Percentiles rank a stretch among this genome's conserved stretches.
Evolutionary conservation across 2,888 invertebrate species (phyloP).

Genomic region (Dastarcus helophoroides): DNA sequence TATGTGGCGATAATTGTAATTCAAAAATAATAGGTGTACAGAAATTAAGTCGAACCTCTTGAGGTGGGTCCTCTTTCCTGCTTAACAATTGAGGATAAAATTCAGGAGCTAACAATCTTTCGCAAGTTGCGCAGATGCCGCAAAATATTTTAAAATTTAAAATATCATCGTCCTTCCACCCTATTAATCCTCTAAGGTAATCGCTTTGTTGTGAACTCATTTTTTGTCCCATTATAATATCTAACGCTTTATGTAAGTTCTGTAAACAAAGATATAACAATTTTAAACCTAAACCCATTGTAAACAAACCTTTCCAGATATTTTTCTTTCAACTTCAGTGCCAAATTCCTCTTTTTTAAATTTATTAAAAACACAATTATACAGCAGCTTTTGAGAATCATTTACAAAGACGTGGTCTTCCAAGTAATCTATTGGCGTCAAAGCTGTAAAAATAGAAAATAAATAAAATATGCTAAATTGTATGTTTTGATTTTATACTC

Average conservation of each 20-base stretch:
- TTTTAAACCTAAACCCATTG: constrained; percentile 4
- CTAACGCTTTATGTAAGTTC: constrained; percentile 45
- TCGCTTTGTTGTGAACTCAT: constrained; percentile 41
- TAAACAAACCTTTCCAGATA: constrained; percentile 39
- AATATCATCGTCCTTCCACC: constrained; percentile 41
- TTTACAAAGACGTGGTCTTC: constrained; percentile 54
- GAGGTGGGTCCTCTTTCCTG: constrained; percentile 54
- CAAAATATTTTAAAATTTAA: constrained; percentile 67
- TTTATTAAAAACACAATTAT: constrained; percentile 44
- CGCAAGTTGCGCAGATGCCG: constrained; percentile 65
- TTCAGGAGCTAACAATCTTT: constrained; percentile 51
- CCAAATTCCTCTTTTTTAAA: constrained; percentile 29
- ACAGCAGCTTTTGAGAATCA: constrained; percentile 45
- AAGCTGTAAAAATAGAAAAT: constrained; percentile 34
- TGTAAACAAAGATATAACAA: constrained; percentile 28
- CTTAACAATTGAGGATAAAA: constrained; percentile 38
- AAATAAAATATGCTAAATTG: constrained; percentile 27
- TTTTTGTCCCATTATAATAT: constrained; percentile 53
- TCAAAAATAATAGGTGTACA: not conserved
- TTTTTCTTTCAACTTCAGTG: constrained; percentile 27
- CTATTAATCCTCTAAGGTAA: constrained; percentile 40
- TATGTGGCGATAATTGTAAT: not conserved
- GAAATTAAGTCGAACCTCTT: constrained; percentile 42
- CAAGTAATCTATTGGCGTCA: constrained; percentile 61
- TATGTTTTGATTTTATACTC: constrained; percentile 20